A percentile compares a stretch with the other conserved stretches of the same genome.
Evolutionary conservation across 2,113 vertebrate genomes (phyloP).

Genomic region (Crotalus helleri): DNA sequence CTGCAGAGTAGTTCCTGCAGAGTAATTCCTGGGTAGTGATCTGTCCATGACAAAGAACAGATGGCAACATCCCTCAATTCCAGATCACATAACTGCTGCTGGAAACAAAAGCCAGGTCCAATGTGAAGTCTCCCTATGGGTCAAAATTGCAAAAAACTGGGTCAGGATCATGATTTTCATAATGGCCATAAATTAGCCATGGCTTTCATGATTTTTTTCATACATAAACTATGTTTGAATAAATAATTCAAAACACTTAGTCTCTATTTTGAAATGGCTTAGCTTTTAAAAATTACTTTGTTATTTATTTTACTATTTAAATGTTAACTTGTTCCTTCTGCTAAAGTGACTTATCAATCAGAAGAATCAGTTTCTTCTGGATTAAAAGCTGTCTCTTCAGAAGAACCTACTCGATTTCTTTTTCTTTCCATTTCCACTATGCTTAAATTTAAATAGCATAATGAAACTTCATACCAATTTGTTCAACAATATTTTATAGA

Average conservation of each 20-base stretch:
- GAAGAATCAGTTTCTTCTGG: background rate
- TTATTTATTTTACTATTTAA: background rate
- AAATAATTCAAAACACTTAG: background rate
- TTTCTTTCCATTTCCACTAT: background rate
- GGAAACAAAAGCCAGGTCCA: background rate
- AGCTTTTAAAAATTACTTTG: background rate
- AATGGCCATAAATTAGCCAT: background rate
- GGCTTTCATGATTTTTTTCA: conserved; percentile 2
- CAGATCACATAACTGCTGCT: background rate
- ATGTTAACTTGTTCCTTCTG: background rate
- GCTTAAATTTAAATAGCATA: background rate
- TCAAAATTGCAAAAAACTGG: background rate
- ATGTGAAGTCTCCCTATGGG: background rate
- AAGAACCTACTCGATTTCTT: background rate
- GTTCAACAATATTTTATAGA: background rate
- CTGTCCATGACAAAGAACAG: background rate
- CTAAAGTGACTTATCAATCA: background rate
- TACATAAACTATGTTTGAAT: background rate
- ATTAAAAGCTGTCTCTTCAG: background rate
- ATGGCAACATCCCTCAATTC: background rate
- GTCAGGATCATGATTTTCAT: background rate
- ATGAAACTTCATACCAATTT: background rate
- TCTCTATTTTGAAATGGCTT: accelerated
- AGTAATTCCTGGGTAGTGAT: background rate
- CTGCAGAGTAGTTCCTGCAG: background rate